These are phyloP conservation scores for Hartigia nigra DNA, from an alignment of 2,888 invertebrate genomes.

Conservation along the genomic window DNA sequence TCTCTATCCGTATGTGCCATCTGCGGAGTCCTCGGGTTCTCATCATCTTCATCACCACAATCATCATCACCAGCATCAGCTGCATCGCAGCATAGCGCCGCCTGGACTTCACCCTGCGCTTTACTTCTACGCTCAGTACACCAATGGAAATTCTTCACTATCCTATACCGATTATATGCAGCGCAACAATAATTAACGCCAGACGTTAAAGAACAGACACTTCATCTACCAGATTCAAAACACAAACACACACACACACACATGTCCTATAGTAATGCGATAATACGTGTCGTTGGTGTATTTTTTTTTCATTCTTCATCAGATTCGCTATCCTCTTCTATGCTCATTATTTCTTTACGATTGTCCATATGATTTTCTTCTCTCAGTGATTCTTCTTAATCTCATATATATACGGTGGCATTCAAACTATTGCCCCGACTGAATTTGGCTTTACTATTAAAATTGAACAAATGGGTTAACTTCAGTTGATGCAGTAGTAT, in stretches of 20 bases:
- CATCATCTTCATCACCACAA: slow-evolving; percentile 39
- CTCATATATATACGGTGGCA: not conserved
- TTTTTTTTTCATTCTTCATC: not conserved
- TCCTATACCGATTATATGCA: slow-evolving; percentile 62
- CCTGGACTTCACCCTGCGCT: slow-evolving; percentile 62
- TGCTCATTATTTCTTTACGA: not conserved
- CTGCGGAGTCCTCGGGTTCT: slow-evolving; percentile 38
- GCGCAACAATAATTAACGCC: slow-evolving; percentile 56
- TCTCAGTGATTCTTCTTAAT: not conserved
- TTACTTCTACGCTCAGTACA: slow-evolving; percentile 63
- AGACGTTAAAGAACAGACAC: not conserved
- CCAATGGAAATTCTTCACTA: slow-evolving; percentile 55
- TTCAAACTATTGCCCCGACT: not conserved
- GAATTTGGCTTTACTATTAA: not conserved
- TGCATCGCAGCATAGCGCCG: slow-evolving; percentile 53
- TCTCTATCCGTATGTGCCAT: slow-evolving; percentile 50
- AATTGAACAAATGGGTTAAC: not conserved
- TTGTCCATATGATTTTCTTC: not conserved
- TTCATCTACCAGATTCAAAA: not conserved
- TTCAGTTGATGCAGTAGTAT: not conserved
- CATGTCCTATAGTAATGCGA: not conserved
- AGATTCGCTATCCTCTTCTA: not conserved
- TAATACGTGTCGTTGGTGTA: not conserved
- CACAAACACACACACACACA: not conserved
- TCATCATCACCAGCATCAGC: slow-evolving; percentile 44